Base-by-base conservation (phyloP, 1,140 invertebrate species). In the Drosophila paulistorum region DNA sequence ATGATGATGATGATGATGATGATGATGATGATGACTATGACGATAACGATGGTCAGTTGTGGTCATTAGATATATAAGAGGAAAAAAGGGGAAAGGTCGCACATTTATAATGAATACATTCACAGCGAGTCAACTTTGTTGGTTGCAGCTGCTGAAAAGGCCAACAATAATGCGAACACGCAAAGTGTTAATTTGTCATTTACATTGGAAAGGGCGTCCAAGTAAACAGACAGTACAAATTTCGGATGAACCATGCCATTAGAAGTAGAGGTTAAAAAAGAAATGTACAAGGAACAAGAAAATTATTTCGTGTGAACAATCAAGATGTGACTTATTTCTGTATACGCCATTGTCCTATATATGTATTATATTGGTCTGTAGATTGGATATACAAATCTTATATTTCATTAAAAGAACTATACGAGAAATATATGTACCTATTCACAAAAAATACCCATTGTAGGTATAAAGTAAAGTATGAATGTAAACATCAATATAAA, bases 181-280 rank as follows among this genome's bases (percentile, higher is more conserved):
- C 79, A 82, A 81, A 71, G 64, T 77, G 79, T 77, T 55, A 57
- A 81, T 81, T 81, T 81, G 76, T 81, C 79, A 81, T 61, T 35
- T 10, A 20, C 9, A 20, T 11, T 11, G 23, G 33, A 7, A 59
- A 17, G 14, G 13, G 23, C 33, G 20, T 10, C 58, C 17, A 60
- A 63, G 13, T 10, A 7, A 26, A 26, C 23, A 63, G 61, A 63
- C 41, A 63, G 41, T 41, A 51, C 45, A 41, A 23, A 41, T 63
- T 48, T 63, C 17, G 41, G 20, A 63, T 41, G 35, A 23, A n/a
- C 37, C 10, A 39, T 39, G 37, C 3, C 37, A 39, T 39, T 39
- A 39, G 4, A 39, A 20, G 17, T 39, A 39, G 23, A 13, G 14
- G n/a, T 35, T 37, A 37, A 20, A 7, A 0, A 7, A n/a, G 7